Evolutionary conservation across 2,113 vertebrate genomes (phyloP).

Genomic region (Ploceus nigricollis): DNA sequence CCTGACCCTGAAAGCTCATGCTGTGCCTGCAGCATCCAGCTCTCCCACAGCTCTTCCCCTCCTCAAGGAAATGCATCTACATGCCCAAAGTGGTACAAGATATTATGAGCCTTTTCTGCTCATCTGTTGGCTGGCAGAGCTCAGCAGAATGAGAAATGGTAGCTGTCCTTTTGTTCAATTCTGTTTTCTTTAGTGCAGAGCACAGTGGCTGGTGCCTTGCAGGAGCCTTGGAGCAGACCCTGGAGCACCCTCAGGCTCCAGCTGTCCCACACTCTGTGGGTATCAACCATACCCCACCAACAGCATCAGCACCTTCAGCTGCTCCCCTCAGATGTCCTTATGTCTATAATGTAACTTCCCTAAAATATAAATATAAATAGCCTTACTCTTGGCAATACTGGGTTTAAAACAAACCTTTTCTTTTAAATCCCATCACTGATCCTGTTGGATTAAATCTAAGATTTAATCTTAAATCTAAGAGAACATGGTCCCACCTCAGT

Average conservation of each 20-base stretch:
- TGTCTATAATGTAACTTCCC: not conserved
- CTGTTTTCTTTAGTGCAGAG: not conserved
- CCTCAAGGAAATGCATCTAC: not conserved
- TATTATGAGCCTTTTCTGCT: not conserved
- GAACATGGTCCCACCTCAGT: not conserved
- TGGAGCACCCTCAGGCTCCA: not conserved
- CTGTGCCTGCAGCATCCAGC: not conserved
- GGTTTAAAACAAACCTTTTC: not conserved
- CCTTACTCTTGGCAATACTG: not conserved
- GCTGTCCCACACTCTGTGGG: not conserved
- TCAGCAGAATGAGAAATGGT: not conserved
- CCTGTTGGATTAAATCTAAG: not conserved
- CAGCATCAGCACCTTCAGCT: not conserved
- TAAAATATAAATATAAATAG: rapidly evolving
- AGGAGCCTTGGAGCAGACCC: not conserved
- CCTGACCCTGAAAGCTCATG: not conserved
- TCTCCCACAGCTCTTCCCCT: not conserved
- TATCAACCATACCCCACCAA: not conserved
- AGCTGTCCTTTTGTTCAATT: not conserved
- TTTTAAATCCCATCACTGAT: not conserved
- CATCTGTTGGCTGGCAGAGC: not conserved
- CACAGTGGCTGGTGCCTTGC: not conserved
- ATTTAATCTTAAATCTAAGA: not conserved
- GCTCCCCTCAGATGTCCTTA: not conserved
- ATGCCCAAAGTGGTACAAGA: not conserved